These are phyloP conservation scores for Agonopterix subpropinquella DNA, from an alignment of 2,888 invertebrate species.

Conservation along the genomic window DNA sequence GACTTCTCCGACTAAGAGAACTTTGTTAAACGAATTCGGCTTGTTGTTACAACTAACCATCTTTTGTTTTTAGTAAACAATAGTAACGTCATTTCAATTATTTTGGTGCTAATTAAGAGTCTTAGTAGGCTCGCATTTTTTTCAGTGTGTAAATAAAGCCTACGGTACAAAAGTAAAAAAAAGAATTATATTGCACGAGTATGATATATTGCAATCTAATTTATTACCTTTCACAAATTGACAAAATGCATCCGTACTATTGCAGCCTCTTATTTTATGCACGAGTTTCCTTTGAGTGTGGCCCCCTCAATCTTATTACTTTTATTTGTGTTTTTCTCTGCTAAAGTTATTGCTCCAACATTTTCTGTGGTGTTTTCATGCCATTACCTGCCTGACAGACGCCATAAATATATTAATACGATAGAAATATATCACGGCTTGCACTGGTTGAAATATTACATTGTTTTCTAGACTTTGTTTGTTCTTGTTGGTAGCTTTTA, in stretches of 20 bases:
- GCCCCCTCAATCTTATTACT: conserved; percentile 46
- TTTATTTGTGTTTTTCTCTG: conserved; percentile 54
- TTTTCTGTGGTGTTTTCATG: conserved; percentile 65
- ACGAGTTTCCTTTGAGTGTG: conserved; percentile 32
- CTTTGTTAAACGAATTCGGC: too few relatives aligned
- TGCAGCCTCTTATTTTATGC: conserved; percentile 45
- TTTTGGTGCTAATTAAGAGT: too few relatives aligned
- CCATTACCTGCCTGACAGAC: conserved; percentile 70
- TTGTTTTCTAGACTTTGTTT: conserved; percentile 17
- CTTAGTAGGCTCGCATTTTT: too few relatives aligned
- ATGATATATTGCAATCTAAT: conserved; percentile 24
- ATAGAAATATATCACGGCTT: conserved; percentile 49
- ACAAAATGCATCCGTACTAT: conserved; percentile 31
- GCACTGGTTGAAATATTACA: conserved; percentile 32
- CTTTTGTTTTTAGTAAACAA: too few relatives aligned
- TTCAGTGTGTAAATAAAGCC: too few relatives aligned
- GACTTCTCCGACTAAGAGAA: too few relatives aligned
- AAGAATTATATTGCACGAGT: too few relatives aligned
- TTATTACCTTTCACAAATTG: conserved; percentile 35
- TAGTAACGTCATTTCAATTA: too few relatives aligned
- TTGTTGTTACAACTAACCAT: too few relatives aligned
- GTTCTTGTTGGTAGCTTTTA: background rate
- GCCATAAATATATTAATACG: conserved; percentile 67
- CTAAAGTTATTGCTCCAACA: conserved; percentile 46
- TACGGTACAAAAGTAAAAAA: too few relatives aligned